A percentile compares a stretch with the other conserved stretches of the same genome.
Conservation (phyloP, 1,140 invertebrate genomes). For the Portunus trituberculatus region DNA sequence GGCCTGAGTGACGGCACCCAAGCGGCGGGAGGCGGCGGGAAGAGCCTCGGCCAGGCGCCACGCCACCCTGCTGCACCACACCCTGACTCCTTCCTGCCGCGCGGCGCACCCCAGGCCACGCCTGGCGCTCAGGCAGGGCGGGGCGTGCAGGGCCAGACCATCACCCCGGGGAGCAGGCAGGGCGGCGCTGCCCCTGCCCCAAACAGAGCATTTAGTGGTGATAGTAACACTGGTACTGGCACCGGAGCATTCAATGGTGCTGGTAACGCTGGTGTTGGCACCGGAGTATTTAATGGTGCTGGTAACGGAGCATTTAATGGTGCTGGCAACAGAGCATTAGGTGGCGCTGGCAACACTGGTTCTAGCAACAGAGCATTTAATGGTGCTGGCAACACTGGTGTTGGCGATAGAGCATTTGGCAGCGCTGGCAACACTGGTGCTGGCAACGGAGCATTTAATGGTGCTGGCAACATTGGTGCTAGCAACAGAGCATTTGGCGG, state of each 20-base stretch:
- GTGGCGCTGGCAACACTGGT: conserved; percentile 4
- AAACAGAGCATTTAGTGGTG: background rate
- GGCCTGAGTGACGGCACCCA: background rate
- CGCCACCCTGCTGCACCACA: background rate
- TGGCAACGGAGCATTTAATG: background rate
- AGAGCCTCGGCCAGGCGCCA: background rate
- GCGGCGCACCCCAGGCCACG: background rate
- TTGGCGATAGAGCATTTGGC: background rate
- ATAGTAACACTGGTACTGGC: background rate
- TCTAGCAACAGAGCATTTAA: background rate
- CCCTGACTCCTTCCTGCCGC: background rate
- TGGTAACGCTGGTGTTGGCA: background rate
- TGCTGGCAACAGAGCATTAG: background rate
- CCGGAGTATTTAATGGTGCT: background rate
- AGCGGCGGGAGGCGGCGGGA: background rate
- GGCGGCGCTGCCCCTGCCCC: background rate
- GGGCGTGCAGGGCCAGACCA: background rate
- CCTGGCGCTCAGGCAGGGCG: background rate
- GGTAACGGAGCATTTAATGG: background rate
- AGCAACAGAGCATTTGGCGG: background rate
- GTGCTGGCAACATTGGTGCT: background rate
- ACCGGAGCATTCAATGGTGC: background rate
- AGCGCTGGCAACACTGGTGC: background rate
- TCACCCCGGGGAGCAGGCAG: too few species aligned
- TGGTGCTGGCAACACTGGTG: background rate